These are phyloP conservation scores for Seira musarum DNA, from an alignment of 2,888 invertebrate species.

Conservation along the genomic window DNA sequence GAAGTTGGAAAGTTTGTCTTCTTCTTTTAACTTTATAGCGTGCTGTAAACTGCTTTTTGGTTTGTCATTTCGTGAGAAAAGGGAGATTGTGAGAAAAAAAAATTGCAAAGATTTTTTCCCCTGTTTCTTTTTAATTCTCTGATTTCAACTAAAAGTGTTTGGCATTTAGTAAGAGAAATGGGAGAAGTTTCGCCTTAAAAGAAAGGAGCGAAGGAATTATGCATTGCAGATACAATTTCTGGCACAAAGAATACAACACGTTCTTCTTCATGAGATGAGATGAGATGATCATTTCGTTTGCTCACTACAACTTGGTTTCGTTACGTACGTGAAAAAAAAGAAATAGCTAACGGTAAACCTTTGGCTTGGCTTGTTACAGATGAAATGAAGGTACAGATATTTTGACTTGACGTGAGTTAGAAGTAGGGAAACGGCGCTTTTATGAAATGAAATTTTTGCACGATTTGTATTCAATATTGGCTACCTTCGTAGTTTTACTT, in stretches of 20 bases:
- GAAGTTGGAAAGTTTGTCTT: neutral
- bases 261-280: neutral
- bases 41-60: constrained; percentile 1
- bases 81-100: neutral
- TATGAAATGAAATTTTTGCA: constrained; percentile 10
- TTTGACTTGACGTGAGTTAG: neutral
- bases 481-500: neutral
- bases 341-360: neutral
- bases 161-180: constrained; percentile 7
- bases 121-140: constrained; percentile 1
- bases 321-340: neutral
- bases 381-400: neutral
- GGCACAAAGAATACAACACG: neutral
- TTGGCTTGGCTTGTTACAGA: neutral
- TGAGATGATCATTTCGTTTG: no score
- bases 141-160: constrained; percentile 10
- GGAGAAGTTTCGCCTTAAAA: neutral
- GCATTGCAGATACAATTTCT: neutral
- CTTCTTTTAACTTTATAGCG: constrained; percentile 4
- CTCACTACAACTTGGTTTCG: no score
- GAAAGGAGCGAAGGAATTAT: neutral
- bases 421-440: neutral
- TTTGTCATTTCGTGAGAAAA: constrained; percentile 10
- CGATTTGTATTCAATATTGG: constrained; percentile 4
- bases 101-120: neutral